Evolutionary conservation across 2,797 vertebrate genomes (phyloP).

Genomic region (Pangasius krempfi): DNA sequence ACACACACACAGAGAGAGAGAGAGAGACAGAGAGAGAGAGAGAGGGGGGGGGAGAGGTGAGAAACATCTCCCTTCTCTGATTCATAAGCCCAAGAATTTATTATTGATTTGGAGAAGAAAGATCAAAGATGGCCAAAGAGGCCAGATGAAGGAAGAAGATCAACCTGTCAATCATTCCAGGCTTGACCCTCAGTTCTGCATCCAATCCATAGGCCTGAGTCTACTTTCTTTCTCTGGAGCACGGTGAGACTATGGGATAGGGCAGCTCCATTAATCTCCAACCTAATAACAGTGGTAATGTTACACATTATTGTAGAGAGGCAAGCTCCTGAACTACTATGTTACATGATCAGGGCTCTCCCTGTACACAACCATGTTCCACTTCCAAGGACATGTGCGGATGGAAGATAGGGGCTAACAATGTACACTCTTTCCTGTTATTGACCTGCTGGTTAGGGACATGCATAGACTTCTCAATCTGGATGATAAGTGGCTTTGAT

Average conservation of each 20-base stretch:
- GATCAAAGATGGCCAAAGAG: slow-evolving; percentile 72
- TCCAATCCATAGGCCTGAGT: slow-evolving; percentile 9
- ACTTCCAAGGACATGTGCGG: slow-evolving; percentile 72
- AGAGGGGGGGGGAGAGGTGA: too few species aligned
- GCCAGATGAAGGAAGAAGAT: slow-evolving; percentile 61
- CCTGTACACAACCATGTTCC: slow-evolving; percentile 60
- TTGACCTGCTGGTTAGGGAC: slow-evolving; percentile 75
- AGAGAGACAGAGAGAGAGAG: slow-evolving; percentile 58
- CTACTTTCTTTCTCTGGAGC: slow-evolving; percentile 14
- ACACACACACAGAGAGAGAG: slow-evolving; percentile 28
- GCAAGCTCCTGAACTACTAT: slow-evolving; percentile 75
- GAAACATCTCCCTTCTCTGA: slow-evolving; percentile 22
- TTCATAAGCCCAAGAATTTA: slow-evolving; percentile 53
- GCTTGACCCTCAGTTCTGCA: slow-evolving; percentile 58
- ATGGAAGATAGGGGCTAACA: slow-evolving; percentile 48
- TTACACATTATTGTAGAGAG: slow-evolving; percentile 78
- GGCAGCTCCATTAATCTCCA: slow-evolving; percentile 71
- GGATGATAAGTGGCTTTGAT: slow-evolving; percentile 85
- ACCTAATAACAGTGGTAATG: slow-evolving; percentile 77
- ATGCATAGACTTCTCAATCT: slow-evolving; percentile 81
- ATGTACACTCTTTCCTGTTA: slow-evolving; percentile 80
- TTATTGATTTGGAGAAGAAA: slow-evolving; percentile 70
- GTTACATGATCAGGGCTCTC: slow-evolving; percentile 75
- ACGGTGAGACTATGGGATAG: slow-evolving; percentile 33
- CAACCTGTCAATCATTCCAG: slow-evolving; percentile 66